phyloP scores from a whole-genome alignment of 1,140 invertebrate species.

The Cydia amplana region DNA sequence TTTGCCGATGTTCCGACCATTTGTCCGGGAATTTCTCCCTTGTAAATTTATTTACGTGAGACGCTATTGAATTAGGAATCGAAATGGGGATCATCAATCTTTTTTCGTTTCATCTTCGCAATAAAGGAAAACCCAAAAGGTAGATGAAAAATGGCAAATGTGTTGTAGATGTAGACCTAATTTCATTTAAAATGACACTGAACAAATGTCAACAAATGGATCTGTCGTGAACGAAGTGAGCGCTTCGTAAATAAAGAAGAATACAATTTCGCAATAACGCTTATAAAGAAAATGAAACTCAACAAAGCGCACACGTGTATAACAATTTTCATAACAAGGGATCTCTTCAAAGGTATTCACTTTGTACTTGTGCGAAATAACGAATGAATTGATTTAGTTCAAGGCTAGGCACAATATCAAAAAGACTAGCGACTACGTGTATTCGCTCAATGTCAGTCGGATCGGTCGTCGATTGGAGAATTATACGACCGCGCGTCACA shows the following conservation, averaged over 20 bases:
- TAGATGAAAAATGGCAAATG: neutral
- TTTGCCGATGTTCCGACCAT: slow-evolving; percentile 7
- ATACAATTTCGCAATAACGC: neutral
- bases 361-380: slow-evolving; percentile 40
- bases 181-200: neutral
- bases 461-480: slow-evolving; percentile 50
- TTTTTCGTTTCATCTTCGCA: slow-evolving; percentile 8
- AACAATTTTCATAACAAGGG: neutral
- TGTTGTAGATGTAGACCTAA: neutral
- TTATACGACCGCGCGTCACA: slow-evolving; percentile 49
- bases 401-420: slow-evolving; percentile 47
- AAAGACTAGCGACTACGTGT: slow-evolving; percentile 35
- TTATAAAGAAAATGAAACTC: neutral
- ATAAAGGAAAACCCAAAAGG: neutral
- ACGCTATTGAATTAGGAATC: slow-evolving; percentile 12
- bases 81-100: slow-evolving; percentile 31
- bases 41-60: slow-evolving; percentile 25
- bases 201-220: too few species aligned
- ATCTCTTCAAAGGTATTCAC: neutral
- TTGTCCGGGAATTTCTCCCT: slow-evolving; percentile 26
- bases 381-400: slow-evolving; percentile 49
- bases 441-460: slow-evolving; percentile 49
- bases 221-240: too few species aligned
- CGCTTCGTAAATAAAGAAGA: too few species aligned
- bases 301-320: neutral